A percentile compares a stretch with the other conserved stretches of the same genome.
Evolutionary conservation across 2,113 vertebrate species (phyloP).

Genomic region (Lophius piscatorius): DNA sequence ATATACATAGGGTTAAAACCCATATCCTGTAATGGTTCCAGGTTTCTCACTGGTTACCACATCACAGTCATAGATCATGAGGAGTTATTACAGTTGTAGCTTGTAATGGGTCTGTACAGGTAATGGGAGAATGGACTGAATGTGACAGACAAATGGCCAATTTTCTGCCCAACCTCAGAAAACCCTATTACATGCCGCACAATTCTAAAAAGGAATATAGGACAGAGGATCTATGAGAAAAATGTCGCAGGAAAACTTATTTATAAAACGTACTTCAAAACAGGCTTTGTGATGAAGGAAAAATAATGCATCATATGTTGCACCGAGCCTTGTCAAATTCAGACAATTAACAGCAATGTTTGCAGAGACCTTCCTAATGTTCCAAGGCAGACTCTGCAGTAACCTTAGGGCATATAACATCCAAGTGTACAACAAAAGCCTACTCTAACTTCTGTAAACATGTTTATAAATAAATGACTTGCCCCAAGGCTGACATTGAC

Average conservation of each 20-base stretch:
- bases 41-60: conserved; percentile 14
- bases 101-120: conserved; percentile 58
- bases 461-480: conserved; percentile 35
- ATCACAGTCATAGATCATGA: conserved; percentile 50
- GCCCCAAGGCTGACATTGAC: conserved; percentile 33
- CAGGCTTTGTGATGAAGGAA: conserved; percentile 16
- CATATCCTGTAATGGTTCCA: neutral
- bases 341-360: conserved; percentile 56
- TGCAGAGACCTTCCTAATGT: conserved; percentile 15
- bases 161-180: conserved; percentile 52
- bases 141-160: conserved; percentile 62
- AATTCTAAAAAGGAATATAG: conserved; percentile 27
- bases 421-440: conserved; percentile 44
- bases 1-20: conserved; percentile 24
- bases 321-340: conserved; percentile 32
- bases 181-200: conserved; percentile 41
- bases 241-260: conserved; percentile 22
- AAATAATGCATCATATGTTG: conserved; percentile 26
- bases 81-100: conserved; percentile 41
- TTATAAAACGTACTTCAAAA: neutral
- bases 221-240: conserved; percentile 31
- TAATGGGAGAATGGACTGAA: conserved; percentile 53
- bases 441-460: conserved; percentile 27
- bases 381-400: conserved; percentile 22
- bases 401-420: conserved; percentile 33